Evolutionary conservation across 2,888 invertebrate genomes (phyloP), one percentile per base, ranked within the genome.

Genomic region (Perizoma flavofasciatum): DNA sequence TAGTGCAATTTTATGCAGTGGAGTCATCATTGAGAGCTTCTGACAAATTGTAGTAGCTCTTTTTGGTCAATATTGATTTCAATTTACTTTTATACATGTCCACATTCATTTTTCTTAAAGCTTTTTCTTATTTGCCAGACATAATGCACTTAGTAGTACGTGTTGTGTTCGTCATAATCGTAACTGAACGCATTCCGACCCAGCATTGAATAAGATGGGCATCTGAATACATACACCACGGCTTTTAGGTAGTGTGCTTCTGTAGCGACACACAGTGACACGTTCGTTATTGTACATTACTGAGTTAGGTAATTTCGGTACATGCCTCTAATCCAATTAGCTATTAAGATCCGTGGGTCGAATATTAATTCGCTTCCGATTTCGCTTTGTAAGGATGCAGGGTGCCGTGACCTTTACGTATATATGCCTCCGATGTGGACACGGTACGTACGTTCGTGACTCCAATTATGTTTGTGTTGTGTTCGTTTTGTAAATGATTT

Each of bases 301-400:
- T 81, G 75, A 81, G 86, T 90, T 89, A 86, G 85, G 88, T 90
- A 86, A 90, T 91, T 89, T 90, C 80, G 82, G 84, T 89, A 90
- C 90, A 90, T 89, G 89, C 83, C 83, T 87, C 82, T 90, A 89
- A 92, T 91, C 91, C 91, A 92, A 92, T 92, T 91, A 92, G 89
- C 89, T 90, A 91, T 92, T 91, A 91, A 88, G 91, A 88, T 88
- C 82, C 91, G 91, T 90, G 92, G 81, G 74, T 81, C 81, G 91
- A 89, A 92, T 92, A 92, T 89, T 88, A 92, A 92, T 90, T 85
- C 78, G 71, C 72, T 78, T 74, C 80, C 81, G 83, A 84, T 82
- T 81, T 72, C 81, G 78, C 77, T 84, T 83, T 86, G 83, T 85
- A 81, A 83, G 82, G 83, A 82, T 79, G 70, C 77, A 75, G 77